Conservation (phyloP, 2,797 vertebrate species). For the Hydrolagus colliei region DNA sequence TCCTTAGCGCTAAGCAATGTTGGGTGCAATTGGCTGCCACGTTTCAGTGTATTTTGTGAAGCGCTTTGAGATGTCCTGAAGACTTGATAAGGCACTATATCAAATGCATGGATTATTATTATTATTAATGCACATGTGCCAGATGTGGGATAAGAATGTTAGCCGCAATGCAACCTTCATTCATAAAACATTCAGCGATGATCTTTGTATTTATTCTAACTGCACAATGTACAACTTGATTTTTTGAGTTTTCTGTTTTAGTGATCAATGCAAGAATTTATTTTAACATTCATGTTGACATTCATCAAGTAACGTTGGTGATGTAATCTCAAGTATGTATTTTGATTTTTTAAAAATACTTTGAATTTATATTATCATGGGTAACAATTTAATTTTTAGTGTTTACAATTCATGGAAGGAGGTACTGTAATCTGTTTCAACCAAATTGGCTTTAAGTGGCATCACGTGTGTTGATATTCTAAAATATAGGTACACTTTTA, state of each 20-base stretch:
- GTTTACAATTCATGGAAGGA: background rate
- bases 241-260: background rate
- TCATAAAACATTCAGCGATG: background rate
- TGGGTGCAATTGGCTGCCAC: no score
- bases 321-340: background rate
- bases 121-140: background rate
- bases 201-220: background rate
- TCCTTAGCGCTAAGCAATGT: no score
- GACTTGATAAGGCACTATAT: no score
- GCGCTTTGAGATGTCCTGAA: no score
- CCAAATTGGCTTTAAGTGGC: background rate
- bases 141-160: background rate
- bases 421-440: background rate
- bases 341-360: background rate
- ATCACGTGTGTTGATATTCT: background rate
- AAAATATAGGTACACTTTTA: background rate
- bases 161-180: no score
- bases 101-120: no score
- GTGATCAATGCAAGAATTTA: background rate
- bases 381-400: background rate
- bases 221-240: background rate
- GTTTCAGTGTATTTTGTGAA: no score
- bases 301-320: background rate
- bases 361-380: slow-evolving; percentile 4
- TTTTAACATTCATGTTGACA: background rate